These are phyloP conservation scores for Calameuta idolon DNA, from an alignment of 2,888 invertebrate species.

Conservation along the genomic window DNA sequence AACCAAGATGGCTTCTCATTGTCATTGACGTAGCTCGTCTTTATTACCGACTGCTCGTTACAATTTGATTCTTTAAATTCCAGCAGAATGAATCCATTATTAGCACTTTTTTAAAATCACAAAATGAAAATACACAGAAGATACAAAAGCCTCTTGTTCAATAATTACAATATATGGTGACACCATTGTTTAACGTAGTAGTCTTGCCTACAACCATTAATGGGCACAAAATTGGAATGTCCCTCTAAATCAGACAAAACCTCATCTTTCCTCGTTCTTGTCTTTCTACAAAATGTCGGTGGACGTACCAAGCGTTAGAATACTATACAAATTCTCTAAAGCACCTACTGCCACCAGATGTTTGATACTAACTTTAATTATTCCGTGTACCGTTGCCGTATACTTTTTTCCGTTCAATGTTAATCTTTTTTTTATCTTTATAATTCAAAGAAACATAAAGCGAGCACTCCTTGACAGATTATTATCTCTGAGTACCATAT, in stretches of 20 bases:
- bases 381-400: background rate
- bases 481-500: background rate
- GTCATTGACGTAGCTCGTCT: constrained; percentile 38
- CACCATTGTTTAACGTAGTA: constrained; percentile 31
- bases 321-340: background rate
- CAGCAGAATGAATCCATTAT: background rate
- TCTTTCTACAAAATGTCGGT: background rate
- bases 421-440: background rate
- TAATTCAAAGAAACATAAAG: background rate
- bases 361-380: background rate
- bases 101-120: background rate
- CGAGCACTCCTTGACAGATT: background rate
- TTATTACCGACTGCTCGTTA: constrained; percentile 1
- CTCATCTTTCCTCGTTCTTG: background rate
- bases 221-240: constrained; percentile 19
- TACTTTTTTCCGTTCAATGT: background rate
- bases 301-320: background rate
- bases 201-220: constrained; percentile 7
- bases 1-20: constrained; percentile 49
- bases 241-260: background rate
- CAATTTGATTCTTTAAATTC: background rate
- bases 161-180: background rate
- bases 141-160: background rate
- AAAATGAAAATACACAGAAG: background rate
- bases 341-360: background rate